Conservation (phyloP, 2,888 invertebrate genomes). For the Boloria euphrosyne region DNA sequence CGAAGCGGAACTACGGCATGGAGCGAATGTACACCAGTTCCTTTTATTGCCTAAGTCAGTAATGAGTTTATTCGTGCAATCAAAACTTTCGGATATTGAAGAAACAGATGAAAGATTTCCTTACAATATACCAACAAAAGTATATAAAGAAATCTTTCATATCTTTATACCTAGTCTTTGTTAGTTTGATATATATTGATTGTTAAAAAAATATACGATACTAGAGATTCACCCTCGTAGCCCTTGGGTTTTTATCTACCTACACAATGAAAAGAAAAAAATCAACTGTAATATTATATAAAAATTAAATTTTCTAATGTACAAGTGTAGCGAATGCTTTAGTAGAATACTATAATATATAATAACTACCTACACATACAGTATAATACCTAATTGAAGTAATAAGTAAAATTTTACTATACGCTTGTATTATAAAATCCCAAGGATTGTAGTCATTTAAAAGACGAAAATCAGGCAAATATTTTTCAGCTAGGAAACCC, state of each 20-base stretch:
- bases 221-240: too few species aligned
- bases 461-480: not conserved
- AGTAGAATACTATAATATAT: too few species aligned
- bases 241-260: too few species aligned
- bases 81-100: not conserved
- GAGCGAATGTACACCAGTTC: conserved; percentile 7
- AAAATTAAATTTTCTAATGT: too few species aligned
- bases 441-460: not conserved
- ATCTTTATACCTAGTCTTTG: not conserved
- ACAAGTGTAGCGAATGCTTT: too few species aligned
- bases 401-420: not conserved
- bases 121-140: conserved; percentile 1
- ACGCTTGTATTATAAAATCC: not conserved
- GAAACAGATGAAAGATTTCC: conserved; percentile 13
- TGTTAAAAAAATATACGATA: too few species aligned
- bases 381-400: too few species aligned
- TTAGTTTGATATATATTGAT: not conserved
- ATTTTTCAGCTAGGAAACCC: conserved; percentile 20
- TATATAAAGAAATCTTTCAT: not conserved
- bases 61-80: conserved; percentile 15
- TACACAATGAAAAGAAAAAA: too few species aligned
- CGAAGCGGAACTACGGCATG: not conserved
- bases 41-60: conserved; percentile 17
- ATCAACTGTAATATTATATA: not conserved
- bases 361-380: too few species aligned